A percentile compares a stretch with the other conserved stretches of the same genome.
phyloP scores from a whole-genome alignment of 2,888 invertebrate species.

The Caenorhabditis sulstoni region DNA sequence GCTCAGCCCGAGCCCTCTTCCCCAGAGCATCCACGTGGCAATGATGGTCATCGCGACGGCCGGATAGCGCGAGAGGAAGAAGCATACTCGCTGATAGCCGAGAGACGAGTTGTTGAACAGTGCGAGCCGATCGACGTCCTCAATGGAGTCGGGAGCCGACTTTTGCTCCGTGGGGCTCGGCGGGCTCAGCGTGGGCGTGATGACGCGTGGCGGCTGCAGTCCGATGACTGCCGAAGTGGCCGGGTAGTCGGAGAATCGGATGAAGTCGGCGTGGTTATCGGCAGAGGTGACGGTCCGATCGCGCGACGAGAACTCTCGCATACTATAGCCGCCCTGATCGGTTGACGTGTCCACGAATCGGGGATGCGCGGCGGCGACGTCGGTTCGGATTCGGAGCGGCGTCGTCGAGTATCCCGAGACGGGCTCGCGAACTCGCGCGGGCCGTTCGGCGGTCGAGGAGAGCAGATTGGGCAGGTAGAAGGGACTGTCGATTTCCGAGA shows the following conservation, averaged over 20 bases:
- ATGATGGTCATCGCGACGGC: constrained; percentile 57
- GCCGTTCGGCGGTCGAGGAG: constrained; percentile 29
- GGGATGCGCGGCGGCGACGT: constrained; percentile 35
- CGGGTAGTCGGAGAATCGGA: constrained; percentile 43
- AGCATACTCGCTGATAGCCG: constrained; percentile 55
- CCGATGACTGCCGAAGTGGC: constrained; percentile 54
- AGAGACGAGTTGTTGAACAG: constrained; percentile 55
- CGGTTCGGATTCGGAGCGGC: constrained; percentile 48
- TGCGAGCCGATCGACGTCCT: constrained; percentile 52
- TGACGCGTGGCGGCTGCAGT: constrained; percentile 35
- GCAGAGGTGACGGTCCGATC: constrained; percentile 14
- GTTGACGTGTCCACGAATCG: constrained; percentile 40
- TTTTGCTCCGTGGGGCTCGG: not conserved
- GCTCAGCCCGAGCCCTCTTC: constrained; percentile 49
- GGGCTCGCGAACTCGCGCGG: constrained; percentile 8
- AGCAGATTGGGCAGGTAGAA: constrained; percentile 42
- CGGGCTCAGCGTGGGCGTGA: constrained; percentile 7
- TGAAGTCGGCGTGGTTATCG: constrained; percentile 26
- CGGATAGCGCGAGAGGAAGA: constrained; percentile 43
- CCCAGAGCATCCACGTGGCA: constrained; percentile 62
- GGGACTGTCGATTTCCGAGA: constrained; percentile 55
- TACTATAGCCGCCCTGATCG: constrained; percentile 1
- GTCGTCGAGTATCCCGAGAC: constrained; percentile 35
- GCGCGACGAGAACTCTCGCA: constrained; percentile 15
- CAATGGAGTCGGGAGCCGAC: constrained; percentile 12